Evolutionary conservation across 2,113 vertebrate genomes (phyloP).

Genomic region (Upupa epops): DNA sequence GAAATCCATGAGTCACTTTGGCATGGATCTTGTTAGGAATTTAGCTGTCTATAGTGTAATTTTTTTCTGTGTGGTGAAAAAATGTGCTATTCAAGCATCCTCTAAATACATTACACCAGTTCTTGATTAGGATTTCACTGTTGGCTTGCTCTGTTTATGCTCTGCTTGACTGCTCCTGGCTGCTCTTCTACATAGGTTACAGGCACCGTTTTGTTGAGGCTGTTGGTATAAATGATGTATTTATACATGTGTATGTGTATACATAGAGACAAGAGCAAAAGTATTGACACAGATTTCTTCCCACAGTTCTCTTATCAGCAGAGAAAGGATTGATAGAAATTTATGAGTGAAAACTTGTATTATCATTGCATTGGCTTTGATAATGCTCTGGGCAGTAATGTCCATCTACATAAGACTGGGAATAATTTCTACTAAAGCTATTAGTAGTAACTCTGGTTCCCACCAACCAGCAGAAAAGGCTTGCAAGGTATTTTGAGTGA

Average conservation of each 20-base stretch:
- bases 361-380: not conserved
- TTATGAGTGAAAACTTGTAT: not conserved
- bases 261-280: not conserved
- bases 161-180: not conserved
- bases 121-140: not conserved
- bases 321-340: not conserved
- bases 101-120: not conserved
- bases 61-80: not conserved
- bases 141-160: not conserved
- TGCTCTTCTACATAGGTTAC: not conserved
- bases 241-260: not conserved
- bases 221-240: not conserved
- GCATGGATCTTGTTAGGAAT: not conserved
- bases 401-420: not conserved
- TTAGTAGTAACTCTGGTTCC: not conserved
- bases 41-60: not conserved
- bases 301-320: not conserved
- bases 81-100: not conserved
- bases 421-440: not conserved
- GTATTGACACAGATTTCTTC: not conserved
- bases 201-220: not conserved
- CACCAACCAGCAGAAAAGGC: not conserved
- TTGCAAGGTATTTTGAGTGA: not conserved
- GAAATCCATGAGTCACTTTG: constrained; percentile 31
- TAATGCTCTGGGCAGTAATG: not conserved